Base-by-base conservation (phyloP, 2,113 vertebrate species). In the Oriolus oriolus region DNA sequence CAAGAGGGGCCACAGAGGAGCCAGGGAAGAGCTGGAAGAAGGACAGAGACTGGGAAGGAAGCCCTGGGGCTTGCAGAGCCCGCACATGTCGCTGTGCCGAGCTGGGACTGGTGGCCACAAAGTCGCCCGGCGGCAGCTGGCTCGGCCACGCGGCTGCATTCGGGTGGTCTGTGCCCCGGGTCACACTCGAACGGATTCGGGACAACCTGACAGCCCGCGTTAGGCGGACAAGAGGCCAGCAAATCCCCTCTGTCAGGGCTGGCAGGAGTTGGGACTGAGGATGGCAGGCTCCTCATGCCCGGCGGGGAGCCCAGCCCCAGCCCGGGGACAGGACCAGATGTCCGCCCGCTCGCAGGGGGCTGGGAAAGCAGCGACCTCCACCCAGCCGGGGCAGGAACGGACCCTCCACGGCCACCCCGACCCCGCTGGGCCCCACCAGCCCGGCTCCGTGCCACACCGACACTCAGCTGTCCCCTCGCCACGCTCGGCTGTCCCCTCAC, bases 291-390 rank as follows among this genome's bases (percentile, higher is more conserved):
- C 97, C 97, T 97, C 87, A 94, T 98, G 95, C 79, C 87, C 97
- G 39, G 95, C 91, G 86, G 98, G 98, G 98, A 98, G 97, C 96
- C 97, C 90, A 73, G 73, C 96, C 92, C 87, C 44, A 47, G 90
- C 28, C 54, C 12, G 1, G 57, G 84, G 97, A 98, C 95, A 87
- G 94, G 96, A 98, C 94, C 99, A 99, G 98, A 98, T 98, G 98
- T 96, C 90, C 24, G 6, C 56, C 69, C 31, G 77, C 95, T 87
- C n/a, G 35, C 82, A 50, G 95, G 97, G 95, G 96, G 97, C 97
- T 98, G 98, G 98, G 98, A 99, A 99, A 96, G 92, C 50, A 10
- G 96, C 47, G 97, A 98, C 98, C 97, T 97, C 91, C 4, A 27
- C 65, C 30, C 59, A 23, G 71, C 26, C 35, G 2, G 65, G 53